Evolutionary conservation across 2,797 vertebrate species (phyloP).

Genomic region (Sebastes reedi): DNA sequence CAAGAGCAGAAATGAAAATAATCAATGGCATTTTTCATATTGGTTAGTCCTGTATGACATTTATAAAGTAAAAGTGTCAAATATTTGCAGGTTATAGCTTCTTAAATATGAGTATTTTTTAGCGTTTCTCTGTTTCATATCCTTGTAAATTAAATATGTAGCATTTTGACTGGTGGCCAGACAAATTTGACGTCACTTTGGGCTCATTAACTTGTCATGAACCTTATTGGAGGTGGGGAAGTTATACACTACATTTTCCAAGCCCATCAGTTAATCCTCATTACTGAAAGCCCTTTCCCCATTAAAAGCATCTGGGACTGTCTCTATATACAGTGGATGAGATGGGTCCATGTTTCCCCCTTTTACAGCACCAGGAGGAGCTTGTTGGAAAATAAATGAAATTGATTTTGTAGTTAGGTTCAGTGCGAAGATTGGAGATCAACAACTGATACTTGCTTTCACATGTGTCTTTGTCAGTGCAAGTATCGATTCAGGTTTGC

Average conservation of each 20-base stretch:
- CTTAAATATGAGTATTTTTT: neutral
- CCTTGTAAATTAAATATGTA: neutral
- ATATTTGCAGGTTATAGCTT: neutral
- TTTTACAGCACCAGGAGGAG: neutral
- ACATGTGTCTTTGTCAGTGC: neutral
- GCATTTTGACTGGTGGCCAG: neutral
- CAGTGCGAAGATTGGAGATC: neutral
- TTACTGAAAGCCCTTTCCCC: neutral
- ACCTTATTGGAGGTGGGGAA: neutral
- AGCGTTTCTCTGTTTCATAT: neutral
- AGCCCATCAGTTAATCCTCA: neutral
- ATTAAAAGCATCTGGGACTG: neutral
- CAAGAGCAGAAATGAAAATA: neutral
- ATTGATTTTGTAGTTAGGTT: constrained; percentile 9
- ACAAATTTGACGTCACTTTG: neutral
- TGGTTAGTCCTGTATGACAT: neutral
- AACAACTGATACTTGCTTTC: neutral
- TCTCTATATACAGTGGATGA: neutral
- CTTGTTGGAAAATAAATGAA: neutral
- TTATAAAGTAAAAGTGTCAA: neutral
- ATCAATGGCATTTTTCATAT: neutral
- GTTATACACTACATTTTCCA: neutral
- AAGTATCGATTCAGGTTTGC: neutral
- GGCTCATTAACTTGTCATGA: neutral
- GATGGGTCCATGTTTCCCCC: neutral